These are phyloP conservation scores for Salvelinus namaycush DNA, from an alignment of 2,113 vertebrate genomes.

Conservation along the genomic window DNA sequence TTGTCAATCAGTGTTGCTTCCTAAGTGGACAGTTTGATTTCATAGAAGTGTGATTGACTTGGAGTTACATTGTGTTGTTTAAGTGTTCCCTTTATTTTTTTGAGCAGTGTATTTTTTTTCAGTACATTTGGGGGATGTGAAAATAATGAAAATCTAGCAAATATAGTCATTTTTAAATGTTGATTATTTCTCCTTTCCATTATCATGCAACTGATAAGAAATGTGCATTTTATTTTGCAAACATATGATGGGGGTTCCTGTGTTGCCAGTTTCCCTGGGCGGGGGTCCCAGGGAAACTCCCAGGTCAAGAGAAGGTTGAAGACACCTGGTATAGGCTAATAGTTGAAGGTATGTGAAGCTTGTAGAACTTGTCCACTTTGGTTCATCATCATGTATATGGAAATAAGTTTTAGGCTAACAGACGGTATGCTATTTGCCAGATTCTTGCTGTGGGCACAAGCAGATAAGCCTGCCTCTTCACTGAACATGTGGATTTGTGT, in stretches of 20 bases:
- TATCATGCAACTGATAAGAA: no score
- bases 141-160: no score
- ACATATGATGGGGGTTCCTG: not conserved
- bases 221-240: not conserved
- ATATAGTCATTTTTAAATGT: no score
- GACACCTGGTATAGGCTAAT: not conserved
- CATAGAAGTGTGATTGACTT: no score
- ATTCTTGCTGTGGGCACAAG: slow-evolving; percentile 3
- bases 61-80: no score
- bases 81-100: no score
- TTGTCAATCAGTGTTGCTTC: no score
- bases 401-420: not conserved
- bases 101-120: no score
- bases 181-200: no score
- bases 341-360: not conserved
- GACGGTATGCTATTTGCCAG: not conserved
- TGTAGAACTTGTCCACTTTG: not conserved
- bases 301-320: no score
- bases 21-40: no score
- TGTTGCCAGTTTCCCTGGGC: not conserved
- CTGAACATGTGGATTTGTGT: not conserved
- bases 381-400: not conserved
- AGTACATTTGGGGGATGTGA: no score
- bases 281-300: not conserved
- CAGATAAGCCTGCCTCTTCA: not conserved